Percentiles rank a stretch among this genome's conserved stretches.
Evolutionary conservation across 2,113 vertebrate genomes (phyloP).

Genomic region (human (Homo sapiens)): DNA sequence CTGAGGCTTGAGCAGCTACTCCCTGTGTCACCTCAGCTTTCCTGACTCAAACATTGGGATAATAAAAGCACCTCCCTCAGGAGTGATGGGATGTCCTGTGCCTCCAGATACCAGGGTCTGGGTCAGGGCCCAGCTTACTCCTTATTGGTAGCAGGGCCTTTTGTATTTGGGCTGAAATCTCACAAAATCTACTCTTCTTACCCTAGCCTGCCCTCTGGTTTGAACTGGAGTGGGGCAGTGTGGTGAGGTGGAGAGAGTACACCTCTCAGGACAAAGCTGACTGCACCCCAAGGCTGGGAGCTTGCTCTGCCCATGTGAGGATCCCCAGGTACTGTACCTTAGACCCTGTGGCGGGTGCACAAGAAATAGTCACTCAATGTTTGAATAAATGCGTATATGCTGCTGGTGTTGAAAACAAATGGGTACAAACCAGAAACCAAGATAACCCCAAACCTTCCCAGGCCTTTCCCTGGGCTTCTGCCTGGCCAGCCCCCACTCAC

Average conservation of each 20-base stretch:
- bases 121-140: not conserved
- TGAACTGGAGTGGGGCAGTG: not conserved
- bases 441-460: not conserved
- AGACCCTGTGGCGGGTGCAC: rapidly evolving
- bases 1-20: not conserved
- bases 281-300: no score
- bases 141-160: not conserved
- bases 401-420: not conserved
- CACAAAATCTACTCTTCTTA: not conserved
- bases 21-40: not conserved
- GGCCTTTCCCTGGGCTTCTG: not conserved
- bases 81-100: not conserved
- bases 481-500: not conserved
- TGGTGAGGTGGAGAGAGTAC: not conserved
- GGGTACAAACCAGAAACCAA: not conserved
- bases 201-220: not conserved
- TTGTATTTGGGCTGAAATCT: not conserved
- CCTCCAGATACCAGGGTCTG: not conserved
- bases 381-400: rapidly evolving
- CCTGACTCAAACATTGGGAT: not conserved
- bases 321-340: no score
- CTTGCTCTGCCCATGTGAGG: not conserved
- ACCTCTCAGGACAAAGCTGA: not conserved
- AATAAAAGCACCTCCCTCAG: not conserved
- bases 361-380: not conserved